Base-by-base conservation (phyloP, 2,797 vertebrate species). In the Sarcophilus harrisii region DNA sequence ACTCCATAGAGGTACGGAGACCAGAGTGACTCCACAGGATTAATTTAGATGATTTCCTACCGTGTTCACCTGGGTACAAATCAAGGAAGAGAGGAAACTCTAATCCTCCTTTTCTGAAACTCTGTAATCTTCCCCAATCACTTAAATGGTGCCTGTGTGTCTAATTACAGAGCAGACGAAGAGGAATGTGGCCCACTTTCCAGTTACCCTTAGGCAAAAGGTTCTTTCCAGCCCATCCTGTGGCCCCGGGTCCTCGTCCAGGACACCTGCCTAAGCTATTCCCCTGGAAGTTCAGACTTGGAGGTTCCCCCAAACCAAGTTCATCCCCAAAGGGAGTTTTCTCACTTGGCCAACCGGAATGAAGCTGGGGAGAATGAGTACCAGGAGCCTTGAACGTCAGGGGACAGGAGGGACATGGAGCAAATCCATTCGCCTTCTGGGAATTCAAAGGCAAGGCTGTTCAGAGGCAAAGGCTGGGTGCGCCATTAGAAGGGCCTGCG, bases 41-140 rank as follows among this genome's bases (percentile, higher is more conserved):
- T 98, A 98, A 98, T 97, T 11, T 97, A 98, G 98, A 92, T 97
- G 97, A 95, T 98, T 98, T 98, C 97, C 97, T 96, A 95, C 93
- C 96, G 96, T 97, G 94, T 97, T 98, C 98, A 98, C 97, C 97
- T 96, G 95, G 98, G 95, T 97, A 97, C 97, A 95, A 98, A 98
- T 98, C 96, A 98, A 97, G 97, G 98, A 96, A 97, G 96, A 97
- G 95, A 95, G 93, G 91, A 94, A 98, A 97, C 94, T 98, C 87
- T 98, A 98, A 98, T 98, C 98, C 98, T 96, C 95, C 98, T 98
- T 98, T 98, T 98, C 97, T 96, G 97, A 98, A 98, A 98, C 98
- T 97, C 96, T 98, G 97, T 99, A 98, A 99, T 98, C 98, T 98
- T 98, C 96, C 95, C 38, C 97, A 98, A 98, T 98, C 98, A 98